These are phyloP conservation scores for Petrocephalus microphthalmus DNA, from an alignment of 2,113 vertebrate genomes.

Conservation along the genomic window DNA sequence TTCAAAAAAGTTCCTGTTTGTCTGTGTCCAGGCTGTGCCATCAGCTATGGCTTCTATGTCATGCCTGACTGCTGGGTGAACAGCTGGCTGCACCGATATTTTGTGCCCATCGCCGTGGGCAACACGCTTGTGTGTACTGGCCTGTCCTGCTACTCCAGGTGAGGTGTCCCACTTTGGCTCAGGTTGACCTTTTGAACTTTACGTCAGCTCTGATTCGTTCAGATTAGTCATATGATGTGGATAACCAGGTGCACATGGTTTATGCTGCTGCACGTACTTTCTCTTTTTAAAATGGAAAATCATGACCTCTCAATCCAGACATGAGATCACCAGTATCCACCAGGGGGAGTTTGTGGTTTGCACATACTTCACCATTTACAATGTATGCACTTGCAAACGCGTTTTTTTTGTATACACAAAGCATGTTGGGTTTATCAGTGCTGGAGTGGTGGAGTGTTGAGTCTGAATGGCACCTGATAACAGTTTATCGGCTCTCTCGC, in stretches of 20 bases:
- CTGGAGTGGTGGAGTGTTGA: too few relatives aligned
- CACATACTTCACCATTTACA: background rate
- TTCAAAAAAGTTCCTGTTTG: background rate
- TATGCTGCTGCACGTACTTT: background rate
- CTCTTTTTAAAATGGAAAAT: background rate
- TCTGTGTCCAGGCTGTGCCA: conserved; percentile 63
- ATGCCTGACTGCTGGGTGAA: conserved; percentile 72
- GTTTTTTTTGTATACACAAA: background rate
- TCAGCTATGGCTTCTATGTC: conserved; percentile 66
- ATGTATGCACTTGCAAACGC: background rate
- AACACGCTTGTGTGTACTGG: conserved; percentile 73
- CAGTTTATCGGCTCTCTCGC: background rate
- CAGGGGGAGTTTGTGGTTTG: background rate
- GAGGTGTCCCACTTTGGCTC: background rate
- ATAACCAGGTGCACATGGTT: background rate
- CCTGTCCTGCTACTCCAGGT: conserved; percentile 79
- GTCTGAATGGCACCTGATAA: background rate
- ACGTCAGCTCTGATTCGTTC: background rate
- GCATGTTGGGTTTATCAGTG: background rate
- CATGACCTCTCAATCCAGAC: background rate
- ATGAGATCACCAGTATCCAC: background rate
- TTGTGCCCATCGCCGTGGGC: conserved; percentile 64
- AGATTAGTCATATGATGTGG: background rate
- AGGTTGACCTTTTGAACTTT: background rate
- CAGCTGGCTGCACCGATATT: conserved; percentile 60